phyloP scores from a whole-genome alignment of 2,888 invertebrate genomes.

The Globia sparganii region DNA sequence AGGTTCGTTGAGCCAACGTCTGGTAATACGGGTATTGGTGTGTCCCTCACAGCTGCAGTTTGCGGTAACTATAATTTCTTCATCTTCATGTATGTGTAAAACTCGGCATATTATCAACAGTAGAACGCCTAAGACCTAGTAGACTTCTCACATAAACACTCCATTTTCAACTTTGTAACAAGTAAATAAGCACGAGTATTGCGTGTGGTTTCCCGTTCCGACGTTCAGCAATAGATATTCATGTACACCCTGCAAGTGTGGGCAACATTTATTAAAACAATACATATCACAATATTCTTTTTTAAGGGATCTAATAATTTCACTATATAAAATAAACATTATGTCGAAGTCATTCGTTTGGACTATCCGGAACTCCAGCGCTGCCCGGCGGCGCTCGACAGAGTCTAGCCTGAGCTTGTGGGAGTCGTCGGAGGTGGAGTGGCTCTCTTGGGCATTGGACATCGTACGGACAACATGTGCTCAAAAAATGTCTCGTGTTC shows the following conservation, averaged over 20 bases:
- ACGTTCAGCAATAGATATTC: neutral
- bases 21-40: constrained; percentile 95
- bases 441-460: no score
- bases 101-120: neutral
- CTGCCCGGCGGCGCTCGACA: no score
- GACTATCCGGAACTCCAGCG: no score
- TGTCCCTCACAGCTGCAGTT: constrained; percentile 97
- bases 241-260: neutral
- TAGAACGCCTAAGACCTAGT: neutral
- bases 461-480: no score
- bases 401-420: no score
- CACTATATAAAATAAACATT: neutral
- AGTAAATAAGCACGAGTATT: neutral
- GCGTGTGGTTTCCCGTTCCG: neutral
- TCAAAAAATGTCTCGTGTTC: no score
- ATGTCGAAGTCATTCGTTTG: no score
- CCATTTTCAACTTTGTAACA: neutral
- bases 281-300: neutral
- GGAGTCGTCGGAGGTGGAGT: no score
- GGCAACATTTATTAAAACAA: neutral
- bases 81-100: neutral
- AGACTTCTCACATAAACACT: neutral
- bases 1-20: constrained; percentile 98
- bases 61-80: constrained; percentile 66
- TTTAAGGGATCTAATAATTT: neutral